Evolutionary conservation across 35 echinoderm and acorn worm species (phyloP).

Genomic region (Ophiothrix spiculata): DNA sequence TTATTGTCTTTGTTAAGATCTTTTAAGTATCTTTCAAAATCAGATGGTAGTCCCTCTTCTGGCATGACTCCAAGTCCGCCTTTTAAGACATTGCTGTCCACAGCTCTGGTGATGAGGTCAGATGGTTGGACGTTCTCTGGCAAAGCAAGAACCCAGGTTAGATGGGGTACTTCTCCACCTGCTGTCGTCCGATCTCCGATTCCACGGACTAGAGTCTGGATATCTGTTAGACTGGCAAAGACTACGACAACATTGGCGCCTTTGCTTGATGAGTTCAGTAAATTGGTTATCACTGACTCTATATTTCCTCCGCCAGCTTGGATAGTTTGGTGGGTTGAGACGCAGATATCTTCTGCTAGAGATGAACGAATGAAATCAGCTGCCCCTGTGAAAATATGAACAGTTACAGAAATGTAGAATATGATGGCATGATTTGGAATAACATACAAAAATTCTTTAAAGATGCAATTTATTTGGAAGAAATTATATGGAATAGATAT

Average conservation of each 20-base stretch:
- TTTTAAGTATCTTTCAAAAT: slow-evolving; percentile 28
- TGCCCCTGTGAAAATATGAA: neutral
- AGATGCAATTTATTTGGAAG: too few relatives aligned
- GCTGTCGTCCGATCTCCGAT: neutral
- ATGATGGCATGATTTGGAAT: too few relatives aligned
- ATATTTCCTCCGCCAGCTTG: neutral
- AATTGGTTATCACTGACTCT: neutral
- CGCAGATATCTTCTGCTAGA: neutral
- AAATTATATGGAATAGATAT: too few relatives aligned
- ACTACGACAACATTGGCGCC: slow-evolving; percentile 22
- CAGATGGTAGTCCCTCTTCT: neutral
- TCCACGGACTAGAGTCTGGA: neutral
- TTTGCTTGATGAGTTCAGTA: neutral
- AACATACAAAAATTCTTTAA: too few relatives aligned
- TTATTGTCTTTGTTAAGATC: neutral
- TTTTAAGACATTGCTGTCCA: neutral
- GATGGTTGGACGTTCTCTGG: neutral
- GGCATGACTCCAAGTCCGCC: neutral
- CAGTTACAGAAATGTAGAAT: too few relatives aligned
- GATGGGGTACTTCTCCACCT: neutral
- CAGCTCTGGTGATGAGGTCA: neutral
- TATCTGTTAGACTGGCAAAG: slow-evolving; percentile 3
- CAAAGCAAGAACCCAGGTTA: slow-evolving; percentile 39
- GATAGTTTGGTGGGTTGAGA: neutral
- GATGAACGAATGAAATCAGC: neutral